Evolutionary conservation across 2,888 invertebrate genomes (phyloP), one percentile per base, ranked within the genome.

Genomic region (Cremastobaeus sp.): DNA sequence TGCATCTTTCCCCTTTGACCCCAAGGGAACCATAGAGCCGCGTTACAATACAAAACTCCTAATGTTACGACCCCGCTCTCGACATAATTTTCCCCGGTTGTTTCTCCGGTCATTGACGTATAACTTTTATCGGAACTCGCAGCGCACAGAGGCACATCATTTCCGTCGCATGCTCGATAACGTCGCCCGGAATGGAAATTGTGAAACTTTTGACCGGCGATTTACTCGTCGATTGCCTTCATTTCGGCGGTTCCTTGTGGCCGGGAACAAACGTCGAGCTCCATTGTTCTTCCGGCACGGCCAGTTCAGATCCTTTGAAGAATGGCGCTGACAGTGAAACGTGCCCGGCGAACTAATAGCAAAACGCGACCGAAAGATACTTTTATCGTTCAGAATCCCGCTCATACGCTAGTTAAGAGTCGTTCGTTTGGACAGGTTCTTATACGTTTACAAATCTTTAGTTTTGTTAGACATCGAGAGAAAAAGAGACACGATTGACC

Each of bases 11-110:
- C 64, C 69, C 73, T 73, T 68, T 28, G n/a, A 66, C 59, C 87
- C 83, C 86, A 14, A 47, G 87, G 81, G 87, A 82, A 83, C 66
- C 84, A 81, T 86, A 85, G 81, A 79, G 79, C 78, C 77, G 80
- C 80, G 81, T 82, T 86, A 86, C 87, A 83, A 84, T 84, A 85
- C 86, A 87, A 87, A 81, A 85, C 86, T 85, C 84, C 87, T 87
- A 87, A 87, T 87, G 86, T 87, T 87, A 87, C 84, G 81, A 80
- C 84, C 86, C 84, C 83, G 79, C 85, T 87, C 86, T 85, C 85
- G 81, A 85, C 84, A 85, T 86, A 85, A 86, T 86, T 86, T 85
- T 82, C 83, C 81, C 68, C 76, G 77, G 77, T 28, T 50, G 65
- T 55, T 48, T 82, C 83, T 81, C 68, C 76, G 77, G 77, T 28